A percentile compares a stretch with the other conserved stretches of the same genome.
Conservation (phyloP, 2,888 invertebrate species). For the Leucoma salicis region DNA sequence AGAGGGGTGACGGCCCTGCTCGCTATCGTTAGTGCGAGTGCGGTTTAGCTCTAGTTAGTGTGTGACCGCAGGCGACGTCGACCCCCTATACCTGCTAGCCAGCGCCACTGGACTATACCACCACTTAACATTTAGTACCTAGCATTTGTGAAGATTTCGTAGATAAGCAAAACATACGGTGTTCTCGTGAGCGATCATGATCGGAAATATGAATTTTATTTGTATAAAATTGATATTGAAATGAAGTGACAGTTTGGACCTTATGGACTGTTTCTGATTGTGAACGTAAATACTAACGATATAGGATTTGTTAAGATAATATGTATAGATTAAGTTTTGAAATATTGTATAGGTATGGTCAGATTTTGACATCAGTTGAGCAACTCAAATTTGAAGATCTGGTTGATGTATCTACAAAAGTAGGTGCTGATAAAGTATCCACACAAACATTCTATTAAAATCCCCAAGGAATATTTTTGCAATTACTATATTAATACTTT, state of each 20-base stretch:
- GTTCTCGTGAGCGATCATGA: constrained; percentile 28
- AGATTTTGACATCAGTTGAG: constrained; percentile 16
- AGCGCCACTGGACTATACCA: constrained; percentile 32
- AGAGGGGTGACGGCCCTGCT: constrained; percentile 43
- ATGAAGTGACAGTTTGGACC: constrained; percentile 30
- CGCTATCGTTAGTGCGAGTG: constrained; percentile 33
- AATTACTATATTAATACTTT: no score
- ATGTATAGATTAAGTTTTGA: constrained; percentile 31
- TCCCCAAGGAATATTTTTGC: no score
- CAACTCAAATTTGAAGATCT: constrained; percentile 2
- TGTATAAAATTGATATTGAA: constrained; percentile 29
- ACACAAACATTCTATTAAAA: no score
- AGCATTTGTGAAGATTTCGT: constrained; percentile 19
- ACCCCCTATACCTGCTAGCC: constrained; percentile 22
- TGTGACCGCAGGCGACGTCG: constrained; percentile 22
- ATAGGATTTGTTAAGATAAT: constrained; percentile 26
- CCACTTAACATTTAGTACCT: constrained; percentile 25
- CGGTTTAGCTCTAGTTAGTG: constrained; percentile 33
- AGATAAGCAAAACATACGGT: constrained; percentile 24
- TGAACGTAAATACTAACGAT: constrained; percentile 28
- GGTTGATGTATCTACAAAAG: constrained; percentile 13
- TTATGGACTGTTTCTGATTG: constrained; percentile 35
- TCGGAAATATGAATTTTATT: constrained; percentile 28
- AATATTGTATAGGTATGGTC: constrained; percentile 5
- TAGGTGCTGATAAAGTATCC: no score